phyloP scores from a whole-genome alignment of 2,888 invertebrate genomes.

The Acanthosepion lycidas region DNA sequence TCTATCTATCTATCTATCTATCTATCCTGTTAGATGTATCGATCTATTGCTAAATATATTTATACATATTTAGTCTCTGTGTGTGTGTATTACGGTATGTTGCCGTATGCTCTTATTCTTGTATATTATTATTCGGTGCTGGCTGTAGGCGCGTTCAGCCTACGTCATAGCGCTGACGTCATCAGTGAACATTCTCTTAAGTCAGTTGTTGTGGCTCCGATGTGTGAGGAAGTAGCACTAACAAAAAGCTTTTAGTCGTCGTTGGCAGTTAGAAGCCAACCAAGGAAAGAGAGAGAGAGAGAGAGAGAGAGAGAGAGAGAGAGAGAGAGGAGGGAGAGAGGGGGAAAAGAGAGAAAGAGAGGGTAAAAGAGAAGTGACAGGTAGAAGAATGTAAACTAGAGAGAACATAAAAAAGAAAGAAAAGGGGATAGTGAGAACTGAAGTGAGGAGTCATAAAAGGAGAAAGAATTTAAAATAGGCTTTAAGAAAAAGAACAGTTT shows the following conservation, averaged over 20 bases:
- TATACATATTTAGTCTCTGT: neutral
- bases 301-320: neutral
- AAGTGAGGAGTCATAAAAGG: no score
- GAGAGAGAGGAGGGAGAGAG: no score
- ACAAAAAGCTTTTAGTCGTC: neutral
- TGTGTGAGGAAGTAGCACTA: neutral
- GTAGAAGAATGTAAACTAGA: no score
- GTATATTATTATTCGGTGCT: neutral
- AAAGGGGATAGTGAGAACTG: no score
- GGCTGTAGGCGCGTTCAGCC: neutral
- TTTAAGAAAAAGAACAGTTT: no score
- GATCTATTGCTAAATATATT: no score
- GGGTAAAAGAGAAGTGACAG: no score
- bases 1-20: neutral
- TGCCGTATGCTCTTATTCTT: neutral
- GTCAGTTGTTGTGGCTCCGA: neutral
- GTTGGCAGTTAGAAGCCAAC: neutral
- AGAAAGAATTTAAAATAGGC: no score
- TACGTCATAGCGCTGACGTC: conserved; percentile 1
- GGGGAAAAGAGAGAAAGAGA: neutral
- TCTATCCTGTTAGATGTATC: neutral
- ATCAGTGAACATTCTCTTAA: neutral
- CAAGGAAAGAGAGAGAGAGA: neutral
- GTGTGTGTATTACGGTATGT: neutral
- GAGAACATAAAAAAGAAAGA: no score